phyloP scores from a whole-genome alignment of 2,888 invertebrate species.

The Thalpophila matura region DNA sequence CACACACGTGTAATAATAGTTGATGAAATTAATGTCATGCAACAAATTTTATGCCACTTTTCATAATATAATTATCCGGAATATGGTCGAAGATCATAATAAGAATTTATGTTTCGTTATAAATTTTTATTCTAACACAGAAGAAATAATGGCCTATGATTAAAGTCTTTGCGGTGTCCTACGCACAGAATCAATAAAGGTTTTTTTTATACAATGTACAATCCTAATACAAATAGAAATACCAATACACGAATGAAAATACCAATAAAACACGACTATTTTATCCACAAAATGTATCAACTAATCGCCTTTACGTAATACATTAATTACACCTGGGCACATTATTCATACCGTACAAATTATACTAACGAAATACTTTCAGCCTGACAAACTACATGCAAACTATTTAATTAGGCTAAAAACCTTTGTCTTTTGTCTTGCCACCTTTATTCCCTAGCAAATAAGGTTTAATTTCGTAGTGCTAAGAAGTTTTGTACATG shows the following conservation, averaged over 20 bases:
- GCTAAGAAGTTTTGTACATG: slow-evolving; percentile 4
- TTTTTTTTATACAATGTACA: not conserved
- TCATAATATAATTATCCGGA: too few species aligned
- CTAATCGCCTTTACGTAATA: slow-evolving; percentile 42
- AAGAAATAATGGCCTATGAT: too few species aligned
- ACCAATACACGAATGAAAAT: slow-evolving; percentile 13
- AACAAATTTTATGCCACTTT: too few species aligned
- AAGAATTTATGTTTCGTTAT: too few species aligned
- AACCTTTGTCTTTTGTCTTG: slow-evolving; percentile 14
- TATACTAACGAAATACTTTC: slow-evolving; percentile 58
- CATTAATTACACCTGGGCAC: slow-evolving; percentile 44
- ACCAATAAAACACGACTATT: slow-evolving; percentile 13
- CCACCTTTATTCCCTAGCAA: not conserved
- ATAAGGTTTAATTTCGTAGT: slow-evolving; percentile 25
- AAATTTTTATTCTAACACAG: too few species aligned
- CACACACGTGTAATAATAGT: too few species aligned
- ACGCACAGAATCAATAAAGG: too few species aligned
- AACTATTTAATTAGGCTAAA: slow-evolving; percentile 56
- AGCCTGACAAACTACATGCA: slow-evolving; percentile 53
- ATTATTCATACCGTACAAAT: slow-evolving; percentile 58
- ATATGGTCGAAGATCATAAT: too few species aligned
- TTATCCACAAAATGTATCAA: slow-evolving; percentile 29
- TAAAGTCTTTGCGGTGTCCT: too few species aligned
- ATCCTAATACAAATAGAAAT: slow-evolving; percentile 1
- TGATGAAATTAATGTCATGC: too few species aligned